A percentile compares a stretch with the other conserved stretches of the same genome.
Conservation (phyloP, 2,797 vertebrate genomes). For the Coreius guichenoti region DNA sequence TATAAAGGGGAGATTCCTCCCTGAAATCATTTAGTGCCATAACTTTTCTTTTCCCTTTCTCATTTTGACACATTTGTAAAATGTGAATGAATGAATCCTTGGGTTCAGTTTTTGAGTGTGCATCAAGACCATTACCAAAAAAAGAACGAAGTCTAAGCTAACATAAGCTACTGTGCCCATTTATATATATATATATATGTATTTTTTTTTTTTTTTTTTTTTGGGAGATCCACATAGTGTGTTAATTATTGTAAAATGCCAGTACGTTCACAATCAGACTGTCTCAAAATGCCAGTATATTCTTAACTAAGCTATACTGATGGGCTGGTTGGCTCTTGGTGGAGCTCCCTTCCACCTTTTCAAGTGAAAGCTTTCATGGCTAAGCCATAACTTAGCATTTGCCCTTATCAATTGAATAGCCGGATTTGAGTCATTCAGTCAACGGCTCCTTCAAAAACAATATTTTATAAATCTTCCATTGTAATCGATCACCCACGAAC, state of each 20-base stretch:
- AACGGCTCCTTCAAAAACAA: not conserved
- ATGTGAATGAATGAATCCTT: constrained; percentile 47
- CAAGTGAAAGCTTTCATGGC: constrained; percentile 15
- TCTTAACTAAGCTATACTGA: constrained; percentile 1
- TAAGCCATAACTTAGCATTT: constrained; percentile 29
- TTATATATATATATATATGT: not conserved
- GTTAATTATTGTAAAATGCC: constrained; percentile 75
- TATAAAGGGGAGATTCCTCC: not conserved
- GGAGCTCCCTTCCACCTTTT: not conserved
- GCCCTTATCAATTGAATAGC: not conserved
- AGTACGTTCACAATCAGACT: constrained; percentile 74
- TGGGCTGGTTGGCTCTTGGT: constrained; percentile 7
- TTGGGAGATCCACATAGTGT: constrained; percentile 73
- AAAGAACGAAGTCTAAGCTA: constrained; percentile 15
- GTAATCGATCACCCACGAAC: not conserved
- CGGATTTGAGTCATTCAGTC: constrained; percentile 27
- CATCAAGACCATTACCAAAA: constrained; percentile 48
- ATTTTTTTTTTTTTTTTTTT: not conserved
- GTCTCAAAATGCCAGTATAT: constrained; percentile 60
- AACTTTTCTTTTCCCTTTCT: constrained; percentile 41
- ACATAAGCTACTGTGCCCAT: constrained; percentile 28
- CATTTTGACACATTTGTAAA: constrained; percentile 40
- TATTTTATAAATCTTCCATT: not conserved
- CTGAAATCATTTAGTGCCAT: constrained; percentile 55
- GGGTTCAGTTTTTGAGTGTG: constrained; percentile 26